phyloP scores from a whole-genome alignment of 2,888 invertebrate genomes.

The Halictus quadricinctus region DNA sequence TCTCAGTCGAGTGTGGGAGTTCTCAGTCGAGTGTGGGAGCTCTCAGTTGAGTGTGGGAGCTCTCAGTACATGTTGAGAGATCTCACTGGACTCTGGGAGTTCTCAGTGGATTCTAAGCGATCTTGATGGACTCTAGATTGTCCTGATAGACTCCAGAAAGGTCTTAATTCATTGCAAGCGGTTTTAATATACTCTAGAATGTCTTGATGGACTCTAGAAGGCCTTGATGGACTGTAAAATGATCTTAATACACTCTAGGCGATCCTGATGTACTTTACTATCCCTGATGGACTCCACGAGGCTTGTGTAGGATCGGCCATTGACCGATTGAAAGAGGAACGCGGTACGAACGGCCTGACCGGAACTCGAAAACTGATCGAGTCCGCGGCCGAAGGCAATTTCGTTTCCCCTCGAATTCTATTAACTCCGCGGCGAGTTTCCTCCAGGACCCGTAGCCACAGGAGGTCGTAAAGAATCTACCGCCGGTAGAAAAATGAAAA shows the following conservation, averaged over 20 bases:
- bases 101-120: no score
- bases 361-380: constrained; percentile 39
- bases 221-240: neutral
- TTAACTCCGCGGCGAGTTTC: constrained; percentile 10
- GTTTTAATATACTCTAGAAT: neutral
- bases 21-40: no score
- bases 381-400: constrained; percentile 37
- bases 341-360: constrained; percentile 8
- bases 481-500: constrained; percentile 2
- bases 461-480: neutral
- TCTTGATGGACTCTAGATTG: neutral
- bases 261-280: neutral
- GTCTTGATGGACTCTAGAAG: neutral
- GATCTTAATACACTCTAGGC: neutral
- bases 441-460: neutral
- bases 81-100: no score
- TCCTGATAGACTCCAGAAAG: neutral
- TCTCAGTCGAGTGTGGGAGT: no score
- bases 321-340: neutral
- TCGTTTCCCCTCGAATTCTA: constrained; percentile 33
- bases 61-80: no score
- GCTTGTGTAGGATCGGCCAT: neutral
- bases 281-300: neutral
- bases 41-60: no score
- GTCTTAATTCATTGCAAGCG: neutral